A percentile compares a stretch with the other conserved stretches of the same genome.
phyloP scores from a whole-genome alignment of 2,113 vertebrate species.

The Orycteropus afer region DNA sequence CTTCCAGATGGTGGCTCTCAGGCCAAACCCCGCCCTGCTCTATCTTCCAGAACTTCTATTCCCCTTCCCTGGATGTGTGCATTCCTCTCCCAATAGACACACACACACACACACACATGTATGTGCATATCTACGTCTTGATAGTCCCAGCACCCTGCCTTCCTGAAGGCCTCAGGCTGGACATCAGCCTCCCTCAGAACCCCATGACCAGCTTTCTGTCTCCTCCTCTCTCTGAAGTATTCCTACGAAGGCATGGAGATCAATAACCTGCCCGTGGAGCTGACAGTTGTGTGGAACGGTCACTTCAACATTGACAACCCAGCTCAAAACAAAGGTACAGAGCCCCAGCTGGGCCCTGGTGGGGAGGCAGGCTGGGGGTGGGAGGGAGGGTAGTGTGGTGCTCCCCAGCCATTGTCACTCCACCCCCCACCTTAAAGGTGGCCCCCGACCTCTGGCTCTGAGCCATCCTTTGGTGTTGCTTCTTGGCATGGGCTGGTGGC shows the following conservation, averaged over 20 bases:
- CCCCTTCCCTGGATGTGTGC: fast-evolving
- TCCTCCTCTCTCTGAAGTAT: constrained; percentile 88
- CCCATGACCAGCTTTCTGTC: background rate
- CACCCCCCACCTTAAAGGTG: fast-evolving
- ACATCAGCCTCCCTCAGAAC: background rate
- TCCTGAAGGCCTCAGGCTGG: background rate
- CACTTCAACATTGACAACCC: constrained; percentile 99
- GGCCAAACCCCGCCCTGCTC: background rate
- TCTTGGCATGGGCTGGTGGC: background rate
- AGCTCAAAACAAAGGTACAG: constrained; percentile 96
- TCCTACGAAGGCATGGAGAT: constrained; percentile 98
- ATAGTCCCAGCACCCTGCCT: background rate
- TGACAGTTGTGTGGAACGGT: constrained; percentile 99
- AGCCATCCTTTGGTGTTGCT: background rate
- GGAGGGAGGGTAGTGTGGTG: fast-evolving
- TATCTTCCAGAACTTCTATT: background rate
- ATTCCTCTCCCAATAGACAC: background rate
- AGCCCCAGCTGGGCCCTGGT: fast-evolving
- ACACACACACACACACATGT: no score
- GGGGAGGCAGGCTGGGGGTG: fast-evolving
- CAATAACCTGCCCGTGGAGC: constrained; percentile 96
- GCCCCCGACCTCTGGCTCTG: background rate
- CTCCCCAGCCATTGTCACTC: fast-evolving
- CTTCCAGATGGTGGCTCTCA: background rate
- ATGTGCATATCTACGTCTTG: background rate